Base-by-base conservation (phyloP, 2,113 vertebrate genomes). In the Picathartes gymnocephalus region DNA sequence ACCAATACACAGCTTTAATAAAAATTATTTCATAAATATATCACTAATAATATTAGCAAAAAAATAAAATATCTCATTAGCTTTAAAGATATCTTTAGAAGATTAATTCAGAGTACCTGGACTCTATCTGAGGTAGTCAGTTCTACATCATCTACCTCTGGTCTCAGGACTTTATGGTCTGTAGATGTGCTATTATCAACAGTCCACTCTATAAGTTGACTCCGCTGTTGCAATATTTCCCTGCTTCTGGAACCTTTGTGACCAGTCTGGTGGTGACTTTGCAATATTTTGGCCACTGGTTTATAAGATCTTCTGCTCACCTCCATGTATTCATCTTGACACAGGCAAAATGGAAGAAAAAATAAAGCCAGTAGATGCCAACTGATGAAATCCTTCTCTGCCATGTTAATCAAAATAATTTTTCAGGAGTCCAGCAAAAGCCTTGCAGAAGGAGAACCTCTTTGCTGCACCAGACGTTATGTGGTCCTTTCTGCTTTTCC, bases 221-320 rank as follows among this genome's bases (percentile, higher is more conserved):
- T 97, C 98, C 94, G 98, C 97, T 97, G 97, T 98, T 97, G 97
- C 97, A 98, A 97, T 97, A 97, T 97, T 97, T 98, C 98, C 98
- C 98, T 98, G 98, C 95, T 94, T 94, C 97, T 97, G 97, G 97
- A 97, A 97, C 96, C 92, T 98, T 97, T 97, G 82, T 92, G 97
- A 78, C 95, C 98, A 97, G 97, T 97, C 97, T 98, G 98, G 95
- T 98, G 98, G 91, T 98, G 98, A 97, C 98, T 98, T 92, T 98
- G 98, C 97, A 98, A 98, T 97, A 98, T 97, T 97, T 97, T 98
- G 35, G 98, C 98, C 98, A 98, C 98, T 76, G 97, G 98, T 73
- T 97, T 98, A 97, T 97, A 98, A 98, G 97, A 88, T 98, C 98
- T 98, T 98, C 98, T 95, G 98, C 98, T 98, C 98, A 98, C 98